Percentiles rank a stretch among this genome's conserved stretches.
Conservation (phyloP, 2,888 invertebrate genomes). For the Habrosyne pyritoides region DNA sequence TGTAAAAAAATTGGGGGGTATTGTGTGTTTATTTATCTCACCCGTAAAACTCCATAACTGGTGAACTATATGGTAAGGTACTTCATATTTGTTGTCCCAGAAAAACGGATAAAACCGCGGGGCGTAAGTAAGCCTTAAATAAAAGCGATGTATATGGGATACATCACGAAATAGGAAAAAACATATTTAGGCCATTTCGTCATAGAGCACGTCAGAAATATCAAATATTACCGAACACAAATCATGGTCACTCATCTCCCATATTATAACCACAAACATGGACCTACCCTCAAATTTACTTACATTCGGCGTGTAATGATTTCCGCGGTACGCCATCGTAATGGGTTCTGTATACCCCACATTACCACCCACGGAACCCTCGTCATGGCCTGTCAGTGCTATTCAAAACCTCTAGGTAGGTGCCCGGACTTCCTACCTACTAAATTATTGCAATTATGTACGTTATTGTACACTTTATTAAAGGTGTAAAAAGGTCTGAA, state of each 20-base stretch:
- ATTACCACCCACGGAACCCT: slow-evolving; percentile 4
- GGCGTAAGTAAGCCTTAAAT: too few species aligned
- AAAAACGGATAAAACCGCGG: too few species aligned
- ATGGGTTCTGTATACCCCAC: not conserved
- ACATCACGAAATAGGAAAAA: too few species aligned
- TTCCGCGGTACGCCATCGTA: slow-evolving; percentile 6
- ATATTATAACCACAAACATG: not conserved
- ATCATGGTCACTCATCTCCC: not conserved
- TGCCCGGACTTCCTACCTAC: not conserved
- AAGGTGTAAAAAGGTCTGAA: not conserved
- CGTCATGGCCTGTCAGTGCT: slow-evolving; percentile 5
- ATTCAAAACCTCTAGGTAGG: not conserved
- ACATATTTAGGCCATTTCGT: too few species aligned
- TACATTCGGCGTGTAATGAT: slow-evolving; percentile 6
- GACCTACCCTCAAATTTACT: not conserved
- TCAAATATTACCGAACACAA: not conserved
- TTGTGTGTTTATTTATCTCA: too few species aligned
- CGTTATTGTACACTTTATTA: not conserved
- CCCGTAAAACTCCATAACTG: too few species aligned
- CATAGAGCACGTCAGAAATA: too few species aligned
- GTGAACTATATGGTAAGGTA: too few species aligned
- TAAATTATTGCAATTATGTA: not conserved
- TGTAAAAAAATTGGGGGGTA: too few species aligned
- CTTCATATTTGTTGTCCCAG: too few species aligned
- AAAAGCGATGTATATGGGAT: too few species aligned